Evolutionary conservation across 2,113 vertebrate species (phyloP), one percentile per base, ranked within the genome.

Genomic region (Notechis scutatus): DNA sequence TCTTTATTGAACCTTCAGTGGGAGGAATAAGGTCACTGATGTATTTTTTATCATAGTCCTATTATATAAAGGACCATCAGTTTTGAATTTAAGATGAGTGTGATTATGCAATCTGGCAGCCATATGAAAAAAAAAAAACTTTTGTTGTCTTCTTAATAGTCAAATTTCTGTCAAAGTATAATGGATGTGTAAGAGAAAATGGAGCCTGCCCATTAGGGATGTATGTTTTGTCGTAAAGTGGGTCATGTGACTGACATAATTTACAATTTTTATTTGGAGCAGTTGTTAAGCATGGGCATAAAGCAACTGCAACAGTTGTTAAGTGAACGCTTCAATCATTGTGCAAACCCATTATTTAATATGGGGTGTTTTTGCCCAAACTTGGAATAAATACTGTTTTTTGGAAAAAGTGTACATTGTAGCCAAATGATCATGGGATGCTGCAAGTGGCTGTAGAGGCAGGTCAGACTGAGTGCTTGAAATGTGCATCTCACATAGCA

Each of bases 401-500:
- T 69, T 69, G 29, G 29, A 1, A n/a, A 69, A 69, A 69, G n/a
- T 69, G 12, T 69, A 15, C 14, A 69, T 15, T 69, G 61, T n/a
- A 69, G 61, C 61, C 61, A n/a, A 12, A n/a, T n/a, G 61, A 69
- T n/a, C 61, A n/a, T n/a, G 29, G 61, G 61, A 69, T 1, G 2
- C 29, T 69, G 29, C 29, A n/a, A 69, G 4, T 4, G 61, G 29
- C 4, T 57, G 61, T 69, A n/a, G 11, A 64, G 61, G 61, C 61
- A 64, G 3, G 26, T 10, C 59, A 64, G 61, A n/a, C 11, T 64
- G 61, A 64, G 1, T 12, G 26, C 26, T 29, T 64, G 61, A 64
- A 64, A 64, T 29, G 26, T 74, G 88, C 93, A 42, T 95, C 96
- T 34, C 95, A 96, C 42, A 21, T 96, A 50, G 93, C 92, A 55